Conservation (phyloP, 2,888 invertebrate species). For the Lasioglossum leucozonium region DNA sequence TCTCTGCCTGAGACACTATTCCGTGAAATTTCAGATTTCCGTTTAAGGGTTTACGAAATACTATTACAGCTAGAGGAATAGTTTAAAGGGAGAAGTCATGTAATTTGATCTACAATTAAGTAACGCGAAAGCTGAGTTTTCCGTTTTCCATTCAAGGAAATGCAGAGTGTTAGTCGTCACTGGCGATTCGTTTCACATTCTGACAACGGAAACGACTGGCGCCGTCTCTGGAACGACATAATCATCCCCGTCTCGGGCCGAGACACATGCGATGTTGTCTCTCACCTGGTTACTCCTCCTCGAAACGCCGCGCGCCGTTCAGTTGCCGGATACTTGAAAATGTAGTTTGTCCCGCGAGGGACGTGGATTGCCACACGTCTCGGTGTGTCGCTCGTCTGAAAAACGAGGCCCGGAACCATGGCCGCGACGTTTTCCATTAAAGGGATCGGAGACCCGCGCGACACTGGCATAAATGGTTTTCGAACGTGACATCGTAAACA, state of each 20-base stretch:
- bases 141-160: background rate
- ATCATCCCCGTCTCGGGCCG: background rate
- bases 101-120: too few species aligned
- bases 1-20: background rate
- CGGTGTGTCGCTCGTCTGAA: constrained; percentile 2
- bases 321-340: constrained; percentile 11
- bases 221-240: constrained; percentile 13
- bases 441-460: constrained; percentile 18
- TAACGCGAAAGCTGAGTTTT: too few species aligned
- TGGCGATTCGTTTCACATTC: constrained; percentile 10
- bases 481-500: constrained; percentile 38
- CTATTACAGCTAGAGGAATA: too few species aligned
- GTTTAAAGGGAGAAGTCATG: too few species aligned
- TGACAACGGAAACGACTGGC: background rate
- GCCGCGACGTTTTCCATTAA: constrained; percentile 45
- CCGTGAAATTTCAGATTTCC: too few species aligned
- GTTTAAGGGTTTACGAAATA: too few species aligned
- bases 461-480: constrained; percentile 19
- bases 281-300: background rate
- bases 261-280: background rate
- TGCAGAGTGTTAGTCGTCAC: background rate
- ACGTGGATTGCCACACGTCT: background rate
- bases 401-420: constrained; percentile 18
- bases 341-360: background rate
- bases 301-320: background rate